These are phyloP conservation scores for Arge pagana DNA, from an alignment of 2,888 invertebrate genomes.

Conservation along the genomic window DNA sequence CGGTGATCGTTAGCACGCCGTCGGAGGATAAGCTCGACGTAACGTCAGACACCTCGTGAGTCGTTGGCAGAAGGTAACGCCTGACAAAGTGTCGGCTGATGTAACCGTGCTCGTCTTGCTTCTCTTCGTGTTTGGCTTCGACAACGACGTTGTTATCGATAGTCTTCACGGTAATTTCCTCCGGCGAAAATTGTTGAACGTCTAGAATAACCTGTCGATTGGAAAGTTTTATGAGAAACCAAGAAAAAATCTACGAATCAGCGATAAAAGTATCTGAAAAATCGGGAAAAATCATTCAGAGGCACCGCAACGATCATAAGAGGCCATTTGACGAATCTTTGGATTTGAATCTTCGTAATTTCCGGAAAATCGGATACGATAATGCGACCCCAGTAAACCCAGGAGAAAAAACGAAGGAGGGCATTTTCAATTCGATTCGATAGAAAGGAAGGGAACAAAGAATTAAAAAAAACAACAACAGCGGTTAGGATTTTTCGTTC, in stretches of 20 bases:
- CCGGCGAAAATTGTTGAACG: conserved; percentile 60
- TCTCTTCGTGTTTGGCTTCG: conserved; percentile 61
- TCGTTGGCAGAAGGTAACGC: conserved; percentile 58
- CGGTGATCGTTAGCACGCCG: conserved; percentile 59
- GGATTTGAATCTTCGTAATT: too few relatives aligned
- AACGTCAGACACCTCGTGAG: conserved; percentile 56
- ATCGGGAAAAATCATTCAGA: too few relatives aligned
- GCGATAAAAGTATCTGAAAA: too few relatives aligned
- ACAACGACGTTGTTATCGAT: conserved; percentile 57
- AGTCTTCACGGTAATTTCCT: conserved; percentile 60
- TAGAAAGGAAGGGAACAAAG: not conserved
- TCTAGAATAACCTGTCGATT: conserved; percentile 52
- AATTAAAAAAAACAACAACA: not conserved
- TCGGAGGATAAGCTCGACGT: conserved; percentile 59
- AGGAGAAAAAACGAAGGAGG: too few relatives aligned
- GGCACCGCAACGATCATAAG: too few relatives aligned
- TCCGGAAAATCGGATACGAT: too few relatives aligned
- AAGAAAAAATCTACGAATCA: too few relatives aligned
- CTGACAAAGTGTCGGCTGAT: conserved; percentile 60
- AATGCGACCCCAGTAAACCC: too few relatives aligned
- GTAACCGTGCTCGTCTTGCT: conserved; percentile 60
- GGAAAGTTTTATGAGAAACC: conserved; percentile 11
- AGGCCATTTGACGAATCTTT: too few relatives aligned
- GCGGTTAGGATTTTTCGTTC: too few relatives aligned
- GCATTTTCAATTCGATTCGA: not conserved